phyloP scores from a whole-genome alignment of 2,113 vertebrate species.

The Gymnobelideus leadbeateri region DNA sequence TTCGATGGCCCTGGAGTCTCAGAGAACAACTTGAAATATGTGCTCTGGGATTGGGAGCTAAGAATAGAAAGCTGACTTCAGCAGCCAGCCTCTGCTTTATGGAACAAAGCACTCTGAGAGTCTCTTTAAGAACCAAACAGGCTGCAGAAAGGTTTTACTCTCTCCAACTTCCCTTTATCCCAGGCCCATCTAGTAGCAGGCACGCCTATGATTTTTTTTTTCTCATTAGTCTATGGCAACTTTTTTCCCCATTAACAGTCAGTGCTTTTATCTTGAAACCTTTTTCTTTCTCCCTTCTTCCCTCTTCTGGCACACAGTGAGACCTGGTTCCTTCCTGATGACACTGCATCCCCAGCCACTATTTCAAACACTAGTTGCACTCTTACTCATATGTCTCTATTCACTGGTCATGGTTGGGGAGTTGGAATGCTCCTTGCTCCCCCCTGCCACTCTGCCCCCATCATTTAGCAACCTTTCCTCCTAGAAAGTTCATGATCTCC shows the following conservation, averaged over 20 bases:
- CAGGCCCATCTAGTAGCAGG: neutral
- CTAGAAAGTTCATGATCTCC: neutral
- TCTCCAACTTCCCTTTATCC: neutral
- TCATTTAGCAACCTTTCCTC: neutral
- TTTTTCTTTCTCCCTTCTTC: neutral
- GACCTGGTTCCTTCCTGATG: neutral
- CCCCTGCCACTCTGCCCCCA: neutral
- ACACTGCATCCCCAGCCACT: neutral
- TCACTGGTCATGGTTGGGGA: neutral
- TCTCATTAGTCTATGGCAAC: neutral
- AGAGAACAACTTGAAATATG: conserved; percentile 1
- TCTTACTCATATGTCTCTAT: neutral
- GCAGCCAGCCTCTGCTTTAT: neutral
- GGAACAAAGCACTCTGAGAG: neutral
- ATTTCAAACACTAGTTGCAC: neutral
- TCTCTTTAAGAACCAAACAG: neutral
- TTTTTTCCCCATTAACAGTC: neutral
- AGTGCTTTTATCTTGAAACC: neutral
- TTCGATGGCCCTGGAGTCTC: neutral
- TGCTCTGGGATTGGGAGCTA: neutral
- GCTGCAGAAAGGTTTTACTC: neutral
- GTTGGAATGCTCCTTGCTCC: neutral
- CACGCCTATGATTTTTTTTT: neutral
- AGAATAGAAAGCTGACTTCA: conserved; percentile 2
- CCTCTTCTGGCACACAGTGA: neutral